A percentile compares a stretch with the other conserved stretches of the same genome.
Evolutionary conservation across 2,797 vertebrate species (phyloP).

Genomic region (Dendrocincla tyrannina): DNA sequence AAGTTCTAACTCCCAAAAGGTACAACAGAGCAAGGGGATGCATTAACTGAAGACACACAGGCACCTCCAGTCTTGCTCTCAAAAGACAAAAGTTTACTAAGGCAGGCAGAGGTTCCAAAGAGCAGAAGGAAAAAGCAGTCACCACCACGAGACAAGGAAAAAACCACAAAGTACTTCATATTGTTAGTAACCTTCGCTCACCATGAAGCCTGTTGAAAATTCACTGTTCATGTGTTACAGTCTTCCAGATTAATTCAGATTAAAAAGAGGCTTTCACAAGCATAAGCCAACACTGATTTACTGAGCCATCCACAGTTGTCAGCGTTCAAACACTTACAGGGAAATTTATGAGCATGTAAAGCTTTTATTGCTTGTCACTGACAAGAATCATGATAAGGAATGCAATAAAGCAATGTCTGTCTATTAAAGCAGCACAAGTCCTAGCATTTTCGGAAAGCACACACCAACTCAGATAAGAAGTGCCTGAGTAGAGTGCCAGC

Average conservation of each 20-base stretch:
- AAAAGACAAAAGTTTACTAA: not conserved
- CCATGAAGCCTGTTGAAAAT: not conserved
- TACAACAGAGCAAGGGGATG: not conserved
- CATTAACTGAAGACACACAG: not conserved
- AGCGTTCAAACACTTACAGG: conserved; percentile 41
- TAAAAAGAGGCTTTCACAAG: conserved; percentile 25
- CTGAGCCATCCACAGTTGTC: conserved; percentile 33
- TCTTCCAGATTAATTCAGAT: not conserved
- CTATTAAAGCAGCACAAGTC: conserved; percentile 4
- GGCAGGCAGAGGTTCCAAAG: not conserved
- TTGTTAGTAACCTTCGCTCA: not conserved
- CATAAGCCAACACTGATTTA: conserved; percentile 44
- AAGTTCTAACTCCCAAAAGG: not conserved
- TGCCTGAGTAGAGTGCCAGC: not conserved
- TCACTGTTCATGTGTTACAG: not conserved
- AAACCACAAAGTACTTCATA: not conserved
- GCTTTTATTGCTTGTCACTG: conserved; percentile 51
- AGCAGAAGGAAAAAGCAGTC: not conserved
- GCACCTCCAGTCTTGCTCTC: not conserved
- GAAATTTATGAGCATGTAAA: conserved; percentile 59
- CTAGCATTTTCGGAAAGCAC: not conserved
- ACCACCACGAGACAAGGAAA: not conserved
- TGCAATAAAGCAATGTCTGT: conserved; percentile 15
- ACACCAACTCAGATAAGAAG: not conserved
- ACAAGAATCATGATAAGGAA: conserved; percentile 58